phyloP scores from a whole-genome alignment of 2,888 invertebrate species.

The Cheilosia pagana region DNA sequence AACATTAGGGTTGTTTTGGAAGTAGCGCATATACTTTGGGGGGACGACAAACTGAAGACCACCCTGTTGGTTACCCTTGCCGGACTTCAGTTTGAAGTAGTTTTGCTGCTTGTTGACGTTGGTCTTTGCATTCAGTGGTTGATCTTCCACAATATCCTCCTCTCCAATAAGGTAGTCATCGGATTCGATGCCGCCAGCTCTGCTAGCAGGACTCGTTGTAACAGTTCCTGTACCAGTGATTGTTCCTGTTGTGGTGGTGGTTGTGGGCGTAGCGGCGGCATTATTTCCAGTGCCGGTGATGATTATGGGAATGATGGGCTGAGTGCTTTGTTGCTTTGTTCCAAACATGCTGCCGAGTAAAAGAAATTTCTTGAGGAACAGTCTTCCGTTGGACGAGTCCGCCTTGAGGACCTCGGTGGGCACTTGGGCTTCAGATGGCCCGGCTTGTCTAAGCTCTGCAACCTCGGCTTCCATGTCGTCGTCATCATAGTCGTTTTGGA shows the following conservation, averaged over 20 bases:
- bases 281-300: slow-evolving; percentile 67
- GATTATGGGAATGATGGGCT: slow-evolving; percentile 80
- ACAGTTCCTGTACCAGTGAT: slow-evolving; percentile 59
- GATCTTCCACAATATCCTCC: slow-evolving; percentile 76
- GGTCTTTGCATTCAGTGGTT: slow-evolving; percentile 77
- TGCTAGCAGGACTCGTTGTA: slow-evolving; percentile 73
- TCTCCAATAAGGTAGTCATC: slow-evolving; percentile 75
- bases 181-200: slow-evolving; percentile 39
- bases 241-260: slow-evolving; percentile 75
- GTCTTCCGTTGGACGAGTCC: slow-evolving; percentile 79
- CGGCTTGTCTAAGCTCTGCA: slow-evolving; percentile 56
- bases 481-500: slow-evolving; percentile 42
- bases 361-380: slow-evolving; percentile 80
- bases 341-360: slow-evolving; percentile 79
- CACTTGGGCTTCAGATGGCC: slow-evolving; percentile 7
- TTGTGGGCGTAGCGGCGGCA: neutral
- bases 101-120: slow-evolving; percentile 79
- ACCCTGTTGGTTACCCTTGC: slow-evolving; percentile 76
- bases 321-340: slow-evolving; percentile 72
- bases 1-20: slow-evolving; percentile 80
- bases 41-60: slow-evolving; percentile 79
- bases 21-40: slow-evolving; percentile 79
- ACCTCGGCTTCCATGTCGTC: slow-evolving; percentile 32
- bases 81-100: slow-evolving; percentile 77
- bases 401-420: slow-evolving; percentile 61